Conservation (phyloP, 2,888 invertebrate species). For the Prosopocoilus inquinatus region DNA sequence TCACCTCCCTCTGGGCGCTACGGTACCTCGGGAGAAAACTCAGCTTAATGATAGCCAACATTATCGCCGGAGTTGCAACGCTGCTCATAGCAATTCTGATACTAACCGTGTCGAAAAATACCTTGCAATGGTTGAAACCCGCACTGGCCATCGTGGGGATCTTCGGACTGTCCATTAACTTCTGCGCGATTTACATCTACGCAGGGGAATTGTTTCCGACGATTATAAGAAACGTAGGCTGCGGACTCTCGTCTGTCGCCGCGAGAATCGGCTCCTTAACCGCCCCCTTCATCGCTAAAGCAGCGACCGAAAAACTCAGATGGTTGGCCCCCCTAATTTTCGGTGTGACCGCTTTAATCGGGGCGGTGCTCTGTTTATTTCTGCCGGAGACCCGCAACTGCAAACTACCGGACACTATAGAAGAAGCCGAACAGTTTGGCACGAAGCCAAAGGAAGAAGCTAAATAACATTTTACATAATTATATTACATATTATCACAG, state of each 20-base stretch:
- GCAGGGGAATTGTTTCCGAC: conserved; percentile 89
- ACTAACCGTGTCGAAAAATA: conserved; percentile 45
- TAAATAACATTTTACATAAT: too few relatives aligned
- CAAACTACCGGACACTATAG: conserved; percentile 74
- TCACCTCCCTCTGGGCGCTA: conserved; percentile 62
- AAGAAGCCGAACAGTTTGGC: conserved; percentile 71
- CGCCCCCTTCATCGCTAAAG: conserved; percentile 78
- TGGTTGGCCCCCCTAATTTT: conserved; percentile 75
- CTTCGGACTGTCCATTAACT: conserved; percentile 78
- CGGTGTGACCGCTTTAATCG: conserved; percentile 67
- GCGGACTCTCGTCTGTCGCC: conserved; percentile 81
- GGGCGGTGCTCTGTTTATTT: conserved; percentile 64
- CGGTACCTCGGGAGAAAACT: conserved; percentile 66
- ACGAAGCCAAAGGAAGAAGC: conserved; percentile 38
- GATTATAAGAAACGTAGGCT: conserved; percentile 80
- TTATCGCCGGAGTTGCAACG: conserved; percentile 64
- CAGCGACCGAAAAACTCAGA: conserved; percentile 48
- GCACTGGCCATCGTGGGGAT: conserved; percentile 72
- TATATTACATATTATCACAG: too few relatives aligned
- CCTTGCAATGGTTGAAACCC: conserved; percentile 54
- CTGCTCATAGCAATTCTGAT: conserved; percentile 60
- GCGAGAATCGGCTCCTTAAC: conserved; percentile 84
- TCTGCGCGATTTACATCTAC: conserved; percentile 83
- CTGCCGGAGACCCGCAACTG: conserved; percentile 78
- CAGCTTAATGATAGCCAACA: conserved; percentile 64